phyloP scores from a whole-genome alignment of 2,797 vertebrate species.

The Chrosomus eos region DNA sequence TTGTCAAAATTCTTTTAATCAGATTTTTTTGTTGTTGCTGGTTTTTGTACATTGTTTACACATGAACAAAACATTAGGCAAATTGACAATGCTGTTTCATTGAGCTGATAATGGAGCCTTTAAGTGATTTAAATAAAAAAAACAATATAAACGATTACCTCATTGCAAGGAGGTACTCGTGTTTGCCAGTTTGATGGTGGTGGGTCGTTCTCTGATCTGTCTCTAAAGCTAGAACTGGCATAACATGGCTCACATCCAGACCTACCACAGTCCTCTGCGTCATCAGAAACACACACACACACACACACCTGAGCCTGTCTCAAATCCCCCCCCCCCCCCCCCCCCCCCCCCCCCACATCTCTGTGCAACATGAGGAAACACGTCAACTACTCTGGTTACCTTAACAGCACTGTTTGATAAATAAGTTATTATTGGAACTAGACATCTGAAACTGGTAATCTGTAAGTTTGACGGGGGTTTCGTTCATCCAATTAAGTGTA shows the following conservation, averaged over 20 bases:
- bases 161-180: neutral
- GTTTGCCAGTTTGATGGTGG: conserved; percentile 32
- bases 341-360: neutral
- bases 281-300: conserved; percentile 28
- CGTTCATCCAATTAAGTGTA: neutral
- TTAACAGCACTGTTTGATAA: conserved; percentile 42
- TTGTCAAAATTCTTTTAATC: neutral
- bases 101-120: neutral
- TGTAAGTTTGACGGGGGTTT: neutral
- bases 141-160: conserved; percentile 32
- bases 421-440: conserved; percentile 38
- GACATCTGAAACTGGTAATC: conserved; percentile 24
- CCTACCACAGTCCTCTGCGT: conserved; percentile 48
- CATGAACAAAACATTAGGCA: neutral
- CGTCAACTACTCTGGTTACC: conserved; percentile 23
- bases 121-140: neutral
- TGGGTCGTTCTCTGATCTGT: conserved; percentile 6
- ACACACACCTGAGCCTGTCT: conserved; percentile 14
- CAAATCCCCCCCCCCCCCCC: neutral
- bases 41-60: neutral
- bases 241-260: conserved; percentile 32
- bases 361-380: conserved; percentile 22
- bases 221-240: conserved; percentile 32
- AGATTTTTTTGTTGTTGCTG: neutral
- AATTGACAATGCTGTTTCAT: neutral